Conservation (phyloP, 1,140 invertebrate genomes). For the Neotoxoptera formosana region DNA sequence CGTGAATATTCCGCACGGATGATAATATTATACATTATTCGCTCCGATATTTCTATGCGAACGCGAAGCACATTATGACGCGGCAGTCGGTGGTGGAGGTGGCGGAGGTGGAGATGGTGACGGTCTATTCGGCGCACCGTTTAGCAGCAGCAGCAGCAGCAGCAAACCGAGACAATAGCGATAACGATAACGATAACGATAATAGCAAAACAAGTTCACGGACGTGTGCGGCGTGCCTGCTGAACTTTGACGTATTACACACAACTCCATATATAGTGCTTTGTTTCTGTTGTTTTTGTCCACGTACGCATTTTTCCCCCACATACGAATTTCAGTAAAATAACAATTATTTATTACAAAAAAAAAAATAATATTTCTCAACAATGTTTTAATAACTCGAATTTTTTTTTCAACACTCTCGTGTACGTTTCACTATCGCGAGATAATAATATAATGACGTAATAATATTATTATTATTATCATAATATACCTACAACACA, state of each 20-base stretch:
- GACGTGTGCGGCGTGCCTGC: not conserved
- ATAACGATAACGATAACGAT: not conserved
- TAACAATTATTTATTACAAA: not conserved
- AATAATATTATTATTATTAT: not conserved
- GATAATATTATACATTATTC: not conserved
- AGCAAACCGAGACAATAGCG: not conserved
- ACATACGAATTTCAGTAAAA: constrained; percentile 16
- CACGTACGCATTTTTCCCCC: not conserved
- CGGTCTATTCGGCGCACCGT: not conserved
- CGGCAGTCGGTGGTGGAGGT: not conserved
- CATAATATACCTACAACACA: not conserved
- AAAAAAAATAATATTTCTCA: not conserved
- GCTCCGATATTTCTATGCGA: not conserved
- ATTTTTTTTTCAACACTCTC: not conserved
- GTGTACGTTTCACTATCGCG: not conserved
- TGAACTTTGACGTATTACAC: not conserved
- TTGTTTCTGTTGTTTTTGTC: not conserved
- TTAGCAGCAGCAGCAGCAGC: too few relatives aligned
- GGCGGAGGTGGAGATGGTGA: not conserved
- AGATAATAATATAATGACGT: not conserved
- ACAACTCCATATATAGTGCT: constrained; percentile 7
- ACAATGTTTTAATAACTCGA: constrained; percentile 25
- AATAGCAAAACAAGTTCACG: not conserved
- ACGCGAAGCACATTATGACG: not conserved
- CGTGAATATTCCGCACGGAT: not conserved